A percentile compares a stretch with the other conserved stretches of the same genome.
Evolutionary conservation across 1,140 invertebrate genomes (phyloP).

Genomic region (Pseudomyrmex pallidus): DNA sequence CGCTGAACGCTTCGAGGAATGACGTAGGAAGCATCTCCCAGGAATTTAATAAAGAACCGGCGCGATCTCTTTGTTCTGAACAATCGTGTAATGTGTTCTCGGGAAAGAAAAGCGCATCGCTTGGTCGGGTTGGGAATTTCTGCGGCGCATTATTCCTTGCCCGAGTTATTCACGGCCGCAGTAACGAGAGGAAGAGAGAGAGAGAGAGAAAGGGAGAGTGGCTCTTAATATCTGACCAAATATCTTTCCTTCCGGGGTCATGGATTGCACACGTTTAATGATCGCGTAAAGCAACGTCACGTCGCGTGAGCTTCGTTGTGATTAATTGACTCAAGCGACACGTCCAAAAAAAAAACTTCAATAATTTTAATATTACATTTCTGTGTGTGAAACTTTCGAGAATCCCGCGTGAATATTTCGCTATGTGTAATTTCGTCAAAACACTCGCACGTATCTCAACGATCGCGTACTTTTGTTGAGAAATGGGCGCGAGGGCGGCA

Average conservation of each 20-base stretch:
- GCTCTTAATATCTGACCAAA: slow-evolving; percentile 44
- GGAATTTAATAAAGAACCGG: slow-evolving; percentile 69
- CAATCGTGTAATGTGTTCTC: slow-evolving; percentile 65
- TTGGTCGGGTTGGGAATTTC: slow-evolving; percentile 22
- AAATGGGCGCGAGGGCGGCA: neutral
- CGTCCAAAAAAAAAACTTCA: too few relatives aligned
- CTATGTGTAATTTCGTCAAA: slow-evolving; percentile 18
- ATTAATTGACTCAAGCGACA: neutral
- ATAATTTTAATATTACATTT: neutral
- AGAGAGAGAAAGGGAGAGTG: neutral
- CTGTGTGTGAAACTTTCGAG: neutral
- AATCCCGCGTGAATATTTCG: neutral
- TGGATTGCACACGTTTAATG: slow-evolving; percentile 40
- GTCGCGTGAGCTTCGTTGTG: neutral
- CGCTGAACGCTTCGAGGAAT: slow-evolving; percentile 26
- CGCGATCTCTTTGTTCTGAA: slow-evolving; percentile 62
- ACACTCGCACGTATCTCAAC: neutral
- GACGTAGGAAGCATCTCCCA: slow-evolving; percentile 49
- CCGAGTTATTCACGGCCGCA: slow-evolving; percentile 49
- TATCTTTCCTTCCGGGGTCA: neutral
- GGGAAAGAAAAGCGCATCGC: slow-evolving; percentile 62
- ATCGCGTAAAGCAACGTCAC: slow-evolving; percentile 13
- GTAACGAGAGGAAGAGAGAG: slow-evolving; percentile 27
- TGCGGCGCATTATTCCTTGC: slow-evolving; percentile 51
- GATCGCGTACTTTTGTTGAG: neutral